Base-by-base conservation (phyloP, 2,113 vertebrate genomes). In the Axis porcinus region DNA sequence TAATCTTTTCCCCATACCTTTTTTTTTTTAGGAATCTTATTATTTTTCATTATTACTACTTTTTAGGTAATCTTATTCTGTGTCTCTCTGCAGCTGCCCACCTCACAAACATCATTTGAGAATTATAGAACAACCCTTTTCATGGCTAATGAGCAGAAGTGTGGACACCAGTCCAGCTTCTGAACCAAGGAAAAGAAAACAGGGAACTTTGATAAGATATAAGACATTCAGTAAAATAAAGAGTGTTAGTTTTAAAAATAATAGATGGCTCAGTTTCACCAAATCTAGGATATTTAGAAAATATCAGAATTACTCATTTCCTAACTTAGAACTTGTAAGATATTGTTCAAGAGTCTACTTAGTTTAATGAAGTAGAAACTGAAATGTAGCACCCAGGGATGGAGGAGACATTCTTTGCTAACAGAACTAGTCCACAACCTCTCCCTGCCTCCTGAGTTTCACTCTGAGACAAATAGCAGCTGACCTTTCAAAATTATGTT, bases 401-500 rank as follows among this genome's bases (percentile, higher is more conserved):
- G 16, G 57, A 57, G n/a, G n/a, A 74, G 57, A 93, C 60, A 62
- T 43, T 81, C 43, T 88, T 89, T 57, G 11, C 28, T 54, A 60
- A 33, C 23, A 60, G 67, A 82, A 78, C 47, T 86, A 55, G 70
- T 86, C 78, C 21, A 27, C 43, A 58, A 40, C 30, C 81, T 79
- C 76, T 62, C n/a, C 30, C 25, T 0, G 43, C 23, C 13, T 43
- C 47, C 36, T 60, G 78, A 94, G 62, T 93, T 43, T 85, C 95
- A 95, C 74, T 47, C 40, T 50, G 30, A 57, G n/a, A 84, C 62
- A 88, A 60, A 93, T 17, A 84, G 67, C 76, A 88, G 50, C 89
- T 97, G 93, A 97, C 92, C 88, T 97, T 95, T 94, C 52, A 88
- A 79, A 98, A 97, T 94, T 94, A 62, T 91, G 84, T 97, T 92